These are phyloP conservation scores for Decapterus maruadsi DNA, from an alignment of 2,797 vertebrate species.

Conservation along the genomic window DNA sequence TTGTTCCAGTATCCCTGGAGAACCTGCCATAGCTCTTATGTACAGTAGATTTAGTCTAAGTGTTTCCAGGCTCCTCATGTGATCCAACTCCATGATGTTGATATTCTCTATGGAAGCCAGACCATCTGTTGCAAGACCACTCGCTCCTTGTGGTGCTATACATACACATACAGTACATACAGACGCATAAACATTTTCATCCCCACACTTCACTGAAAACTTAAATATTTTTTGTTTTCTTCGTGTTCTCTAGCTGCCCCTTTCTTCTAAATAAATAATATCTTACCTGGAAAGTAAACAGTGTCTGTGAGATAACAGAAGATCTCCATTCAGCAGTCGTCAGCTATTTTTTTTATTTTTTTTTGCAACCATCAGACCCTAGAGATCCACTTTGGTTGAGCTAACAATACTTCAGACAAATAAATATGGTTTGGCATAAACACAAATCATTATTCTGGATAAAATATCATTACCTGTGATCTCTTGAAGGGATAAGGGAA, in stretches of 20 bases:
- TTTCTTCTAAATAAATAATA: slow-evolving; percentile 13
- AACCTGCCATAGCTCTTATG: neutral
- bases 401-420: neutral
- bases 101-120: neutral
- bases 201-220: neutral
- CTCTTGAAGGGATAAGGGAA: neutral
- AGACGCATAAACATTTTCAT: neutral
- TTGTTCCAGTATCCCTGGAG: neutral
- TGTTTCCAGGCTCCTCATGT: neutral
- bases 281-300: neutral
- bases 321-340: neutral
- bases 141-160: neutral
- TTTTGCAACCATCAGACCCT: neutral
- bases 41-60: neutral
- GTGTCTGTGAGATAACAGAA: slow-evolving; percentile 3
- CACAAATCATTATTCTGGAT: neutral
- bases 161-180: neutral
- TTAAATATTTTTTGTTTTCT: neutral
- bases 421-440: neutral
- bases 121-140: neutral
- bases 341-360: neutral
- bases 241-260: neutral
- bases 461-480: neutral
- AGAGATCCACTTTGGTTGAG: neutral
- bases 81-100: neutral